These are phyloP conservation scores for Endotricha flammealis DNA, from an alignment of 2,888 invertebrate species.

Conservation along the genomic window DNA sequence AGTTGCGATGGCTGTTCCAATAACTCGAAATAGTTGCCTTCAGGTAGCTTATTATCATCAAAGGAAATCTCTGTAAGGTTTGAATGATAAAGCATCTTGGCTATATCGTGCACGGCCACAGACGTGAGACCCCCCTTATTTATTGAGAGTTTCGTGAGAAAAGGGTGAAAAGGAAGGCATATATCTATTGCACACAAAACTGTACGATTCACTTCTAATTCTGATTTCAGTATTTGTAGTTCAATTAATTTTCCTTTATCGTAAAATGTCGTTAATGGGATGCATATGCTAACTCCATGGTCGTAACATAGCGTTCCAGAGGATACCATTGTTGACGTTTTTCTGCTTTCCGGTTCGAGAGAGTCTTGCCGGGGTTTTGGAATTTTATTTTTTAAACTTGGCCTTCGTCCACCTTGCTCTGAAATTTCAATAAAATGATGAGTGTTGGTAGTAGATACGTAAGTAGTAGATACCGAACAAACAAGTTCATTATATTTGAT, in stretches of 20 bases:
- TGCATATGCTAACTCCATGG: too few species aligned
- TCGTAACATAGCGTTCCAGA: too few species aligned
- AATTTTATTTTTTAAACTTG: background rate
- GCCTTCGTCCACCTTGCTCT: slow-evolving; percentile 5
- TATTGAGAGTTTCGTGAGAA: slow-evolving; percentile 33
- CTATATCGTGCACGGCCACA: slow-evolving; percentile 31
- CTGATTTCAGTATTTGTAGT: slow-evolving; percentile 29
- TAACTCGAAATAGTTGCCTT: slow-evolving; percentile 39
- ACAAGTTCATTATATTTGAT: too few species aligned
- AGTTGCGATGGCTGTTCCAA: slow-evolving; percentile 33
- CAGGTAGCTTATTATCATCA: slow-evolving; percentile 35
- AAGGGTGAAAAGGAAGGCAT: slow-evolving; percentile 39
- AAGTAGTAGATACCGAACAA: too few species aligned
- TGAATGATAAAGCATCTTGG: slow-evolving; percentile 38
- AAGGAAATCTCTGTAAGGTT: slow-evolving; percentile 46
- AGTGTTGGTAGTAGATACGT: too few species aligned
- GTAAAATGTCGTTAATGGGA: slow-evolving; percentile 34
- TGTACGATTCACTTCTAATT: slow-evolving; percentile 25
- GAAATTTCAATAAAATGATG: slow-evolving; percentile 9
- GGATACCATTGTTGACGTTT: too few species aligned
- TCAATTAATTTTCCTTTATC: slow-evolving; percentile 32
- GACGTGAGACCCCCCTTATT: slow-evolving; percentile 26
- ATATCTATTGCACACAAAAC: slow-evolving; percentile 36
- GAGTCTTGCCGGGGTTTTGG: too few species aligned
- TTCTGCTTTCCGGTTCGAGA: too few species aligned